phyloP scores from a whole-genome alignment of 2,797 vertebrate species.

The Scarus forsteni region DNA sequence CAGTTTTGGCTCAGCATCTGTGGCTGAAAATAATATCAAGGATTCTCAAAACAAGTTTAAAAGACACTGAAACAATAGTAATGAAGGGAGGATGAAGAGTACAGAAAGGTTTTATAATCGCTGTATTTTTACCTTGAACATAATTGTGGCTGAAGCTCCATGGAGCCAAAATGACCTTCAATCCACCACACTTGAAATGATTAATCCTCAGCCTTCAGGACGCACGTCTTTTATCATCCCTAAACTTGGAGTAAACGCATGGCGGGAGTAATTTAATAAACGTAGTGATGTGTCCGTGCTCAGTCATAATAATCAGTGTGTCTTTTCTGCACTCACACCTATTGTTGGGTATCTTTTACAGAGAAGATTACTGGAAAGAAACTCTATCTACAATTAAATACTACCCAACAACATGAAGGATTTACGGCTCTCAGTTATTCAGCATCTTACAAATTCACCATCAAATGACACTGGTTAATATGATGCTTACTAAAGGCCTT shows the following conservation, averaged over 20 bases:
- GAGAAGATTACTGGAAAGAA: constrained; percentile 16
- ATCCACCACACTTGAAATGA: constrained; percentile 69
- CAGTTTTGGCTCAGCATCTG: no score
- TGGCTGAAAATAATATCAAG: no score
- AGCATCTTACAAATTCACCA: background rate
- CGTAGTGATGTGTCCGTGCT: constrained; percentile 44
- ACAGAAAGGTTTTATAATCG: background rate
- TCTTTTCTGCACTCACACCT: constrained; percentile 27
- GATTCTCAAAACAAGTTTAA: no score
- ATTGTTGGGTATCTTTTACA: constrained; percentile 7
- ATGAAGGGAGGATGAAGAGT: background rate
- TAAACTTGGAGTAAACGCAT: constrained; percentile 62
- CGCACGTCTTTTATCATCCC: constrained; percentile 64
- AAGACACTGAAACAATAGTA: no score
- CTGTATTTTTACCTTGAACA: constrained; percentile 7
- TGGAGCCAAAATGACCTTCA: constrained; percentile 68
- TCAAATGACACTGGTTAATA: background rate
- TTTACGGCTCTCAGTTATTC: constrained; percentile 8
- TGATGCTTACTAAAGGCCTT: background rate
- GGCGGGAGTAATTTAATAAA: constrained; percentile 73
- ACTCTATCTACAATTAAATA: constrained; percentile 9
- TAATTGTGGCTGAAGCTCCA: constrained; percentile 34
- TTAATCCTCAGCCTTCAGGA: constrained; percentile 60
- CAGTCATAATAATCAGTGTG: constrained; percentile 62
- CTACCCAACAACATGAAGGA: constrained; percentile 11